Percentiles rank a stretch among this genome's conserved stretches.
Conservation (phyloP, 2,888 invertebrate genomes). For the Hymenopus coronatus region DNA sequence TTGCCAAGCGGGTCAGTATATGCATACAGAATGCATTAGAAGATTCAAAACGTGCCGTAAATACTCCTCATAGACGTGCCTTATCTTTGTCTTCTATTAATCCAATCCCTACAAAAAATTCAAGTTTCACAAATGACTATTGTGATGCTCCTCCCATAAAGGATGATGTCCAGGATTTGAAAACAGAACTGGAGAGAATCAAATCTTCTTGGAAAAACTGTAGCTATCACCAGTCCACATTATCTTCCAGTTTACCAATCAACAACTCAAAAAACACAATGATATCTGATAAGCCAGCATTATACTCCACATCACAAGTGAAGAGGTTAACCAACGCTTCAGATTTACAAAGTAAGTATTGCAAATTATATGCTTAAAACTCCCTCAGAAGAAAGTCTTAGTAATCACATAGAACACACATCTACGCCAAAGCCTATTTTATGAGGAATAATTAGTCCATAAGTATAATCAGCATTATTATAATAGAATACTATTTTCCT, state of each 20-base stretch:
- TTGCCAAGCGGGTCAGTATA: background rate
- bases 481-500: too few relatives aligned
- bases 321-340: background rate
- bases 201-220: background rate
- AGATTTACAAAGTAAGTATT: background rate
- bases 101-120: background rate
- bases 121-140: background rate
- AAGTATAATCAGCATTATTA: too few relatives aligned
- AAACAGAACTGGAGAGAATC: background rate
- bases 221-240: background rate
- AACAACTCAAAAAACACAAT: background rate
- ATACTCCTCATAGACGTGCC: background rate
- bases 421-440: too few relatives aligned
- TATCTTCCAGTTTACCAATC: background rate
- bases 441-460: too few relatives aligned
- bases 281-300: background rate
- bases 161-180: background rate
- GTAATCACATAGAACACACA: background rate
- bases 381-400: background rate
- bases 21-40: conserved; percentile 11
- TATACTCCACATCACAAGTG: background rate
- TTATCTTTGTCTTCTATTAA: background rate
- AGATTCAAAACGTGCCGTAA: background rate
- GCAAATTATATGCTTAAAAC: background rate
- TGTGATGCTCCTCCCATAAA: background rate